Conservation (phyloP, 1,140 invertebrate species). For the Wiebesia pumilae region DNA sequence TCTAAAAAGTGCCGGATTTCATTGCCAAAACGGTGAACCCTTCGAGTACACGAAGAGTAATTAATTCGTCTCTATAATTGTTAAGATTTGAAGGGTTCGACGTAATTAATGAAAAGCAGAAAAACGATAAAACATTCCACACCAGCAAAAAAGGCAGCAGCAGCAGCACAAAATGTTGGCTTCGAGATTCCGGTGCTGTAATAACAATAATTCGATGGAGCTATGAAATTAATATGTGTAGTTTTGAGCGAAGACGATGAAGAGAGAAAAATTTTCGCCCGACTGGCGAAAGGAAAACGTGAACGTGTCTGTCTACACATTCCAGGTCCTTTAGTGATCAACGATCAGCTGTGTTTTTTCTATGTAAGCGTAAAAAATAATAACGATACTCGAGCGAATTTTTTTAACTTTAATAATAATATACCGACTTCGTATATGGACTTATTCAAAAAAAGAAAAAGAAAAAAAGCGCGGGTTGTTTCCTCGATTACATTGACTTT, state of each 20-base stretch:
- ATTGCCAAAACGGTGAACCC: constrained; percentile 9
- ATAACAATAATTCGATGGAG: background rate
- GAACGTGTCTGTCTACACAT: constrained; percentile 42
- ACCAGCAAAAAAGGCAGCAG: background rate
- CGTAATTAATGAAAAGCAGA: background rate
- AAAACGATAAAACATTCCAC: constrained; percentile 23
- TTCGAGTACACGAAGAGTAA: background rate
- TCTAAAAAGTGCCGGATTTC: constrained; percentile 30
- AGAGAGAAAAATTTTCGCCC: background rate
- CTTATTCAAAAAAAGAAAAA: background rate
- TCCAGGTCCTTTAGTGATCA: constrained; percentile 49
- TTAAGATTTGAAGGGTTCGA: constrained; percentile 3
- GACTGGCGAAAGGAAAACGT: constrained; percentile 15
- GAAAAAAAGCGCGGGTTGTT: background rate
- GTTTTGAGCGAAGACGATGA: constrained; percentile 6
- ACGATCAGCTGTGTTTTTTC: constrained; percentile 54
- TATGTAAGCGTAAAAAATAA: constrained; percentile 48
- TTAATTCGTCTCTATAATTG: background rate
- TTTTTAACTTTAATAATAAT: constrained; percentile 39
- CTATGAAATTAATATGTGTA: background rate
- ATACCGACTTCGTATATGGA: constrained; percentile 10
- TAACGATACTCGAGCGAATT: constrained; percentile 41
- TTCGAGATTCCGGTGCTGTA: constrained; percentile 35
- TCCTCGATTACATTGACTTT: background rate
- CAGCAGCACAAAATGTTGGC: constrained; percentile 1